These are phyloP conservation scores for Balaeniceps rex DNA, from an alignment of 2,113 vertebrate genomes.

Conservation along the genomic window DNA sequence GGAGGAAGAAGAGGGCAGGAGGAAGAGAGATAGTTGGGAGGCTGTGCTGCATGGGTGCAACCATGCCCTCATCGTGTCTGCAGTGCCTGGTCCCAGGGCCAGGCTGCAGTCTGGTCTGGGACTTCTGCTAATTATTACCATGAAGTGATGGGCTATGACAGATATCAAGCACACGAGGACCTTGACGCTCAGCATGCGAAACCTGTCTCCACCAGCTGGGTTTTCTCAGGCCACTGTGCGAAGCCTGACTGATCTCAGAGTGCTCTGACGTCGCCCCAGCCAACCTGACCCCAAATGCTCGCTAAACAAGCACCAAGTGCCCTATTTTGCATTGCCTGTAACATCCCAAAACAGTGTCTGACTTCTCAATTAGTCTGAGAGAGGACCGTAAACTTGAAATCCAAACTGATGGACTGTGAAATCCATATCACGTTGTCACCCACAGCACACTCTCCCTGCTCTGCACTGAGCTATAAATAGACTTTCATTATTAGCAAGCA, in stretches of 20 bases:
- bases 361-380: conserved; percentile 12
- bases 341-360: conserved; percentile 29
- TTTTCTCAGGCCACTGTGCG: conserved; percentile 45
- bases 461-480: conserved; percentile 59
- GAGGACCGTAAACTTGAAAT: conserved; percentile 25
- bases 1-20: not conserved
- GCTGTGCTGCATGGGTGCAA: not conserved
- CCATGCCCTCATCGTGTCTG: not conserved
- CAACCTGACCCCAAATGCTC: conserved; percentile 35
- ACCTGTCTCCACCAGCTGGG: not conserved
- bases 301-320: not conserved
- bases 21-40: not conserved
- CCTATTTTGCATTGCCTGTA: conserved; percentile 35
- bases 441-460: conserved; percentile 46
- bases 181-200: not conserved
- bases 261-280: not conserved
- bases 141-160: not conserved
- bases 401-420: conserved; percentile 57
- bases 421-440: conserved; percentile 55
- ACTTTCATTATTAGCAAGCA: conserved; percentile 58
- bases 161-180: not conserved
- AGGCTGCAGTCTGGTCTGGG: not conserved
- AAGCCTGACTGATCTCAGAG: not conserved
- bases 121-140: not conserved
- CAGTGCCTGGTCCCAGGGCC: not conserved